A percentile compares a stretch with the other conserved stretches of the same genome.
These are phyloP conservation scores for Phylloscopus whistleri DNA, from an alignment of 2,113 vertebrate genomes.

Conservation along the genomic window DNA sequence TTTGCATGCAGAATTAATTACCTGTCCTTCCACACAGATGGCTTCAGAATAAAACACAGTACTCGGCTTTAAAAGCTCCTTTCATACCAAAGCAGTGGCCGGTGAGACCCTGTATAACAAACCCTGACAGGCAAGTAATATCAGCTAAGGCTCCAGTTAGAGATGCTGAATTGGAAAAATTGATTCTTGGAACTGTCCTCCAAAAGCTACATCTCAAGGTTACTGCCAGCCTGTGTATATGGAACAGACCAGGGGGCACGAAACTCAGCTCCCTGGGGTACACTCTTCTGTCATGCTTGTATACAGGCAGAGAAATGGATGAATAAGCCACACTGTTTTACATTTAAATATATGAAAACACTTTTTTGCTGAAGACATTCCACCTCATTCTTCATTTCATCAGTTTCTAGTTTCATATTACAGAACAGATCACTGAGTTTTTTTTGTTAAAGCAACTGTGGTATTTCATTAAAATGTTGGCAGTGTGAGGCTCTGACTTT, in stretches of 20 bases:
- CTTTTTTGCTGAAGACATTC: background rate
- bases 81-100: background rate
- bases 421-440: background rate
- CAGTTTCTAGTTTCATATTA: background rate
- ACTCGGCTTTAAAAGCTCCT: background rate
- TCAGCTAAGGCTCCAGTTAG: background rate
- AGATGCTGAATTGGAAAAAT: slow-evolving; percentile 26
- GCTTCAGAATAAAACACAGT: background rate
- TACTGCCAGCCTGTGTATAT: background rate
- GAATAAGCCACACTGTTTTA: background rate
- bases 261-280: background rate
- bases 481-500: background rate
- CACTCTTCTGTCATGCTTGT: background rate
- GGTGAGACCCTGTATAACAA: background rate
- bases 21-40: background rate
- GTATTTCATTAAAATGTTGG: slow-evolving; percentile 40
- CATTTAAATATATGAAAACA: background rate
- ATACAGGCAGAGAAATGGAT: slow-evolving; percentile 46
- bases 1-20: slow-evolving; percentile 25
- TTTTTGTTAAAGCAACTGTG: background rate
- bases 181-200: slow-evolving; percentile 51
- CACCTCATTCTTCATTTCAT: background rate
- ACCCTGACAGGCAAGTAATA: background rate
- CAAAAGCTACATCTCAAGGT: slow-evolving; percentile 57
- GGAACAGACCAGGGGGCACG: background rate